A percentile compares a stretch with the other conserved stretches of the same genome.
phyloP scores from a whole-genome alignment of 2,113 vertebrate genomes.

The Tachysurus fulvidraco region DNA sequence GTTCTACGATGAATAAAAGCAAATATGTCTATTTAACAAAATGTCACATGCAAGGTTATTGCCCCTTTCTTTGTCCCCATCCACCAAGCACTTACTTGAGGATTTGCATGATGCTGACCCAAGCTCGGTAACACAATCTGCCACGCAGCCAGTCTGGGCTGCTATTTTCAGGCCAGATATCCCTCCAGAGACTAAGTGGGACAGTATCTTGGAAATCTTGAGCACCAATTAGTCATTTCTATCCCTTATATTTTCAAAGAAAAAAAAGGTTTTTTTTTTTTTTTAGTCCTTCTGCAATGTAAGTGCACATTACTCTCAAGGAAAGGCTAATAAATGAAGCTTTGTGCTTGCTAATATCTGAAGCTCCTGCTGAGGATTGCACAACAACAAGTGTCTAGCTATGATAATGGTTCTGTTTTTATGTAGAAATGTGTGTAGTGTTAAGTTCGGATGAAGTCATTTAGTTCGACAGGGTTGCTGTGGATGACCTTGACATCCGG shows the following conservation, averaged over 20 bases:
- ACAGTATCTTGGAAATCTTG: constrained; percentile 67
- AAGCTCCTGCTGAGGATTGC: constrained; percentile 34
- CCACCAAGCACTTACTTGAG: constrained; percentile 64
- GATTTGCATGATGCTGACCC: constrained; percentile 75
- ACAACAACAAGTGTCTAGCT: constrained; percentile 26
- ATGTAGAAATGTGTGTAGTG: not conserved
- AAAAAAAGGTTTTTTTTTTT: constrained; percentile 22
- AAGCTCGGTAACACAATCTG: constrained; percentile 75
- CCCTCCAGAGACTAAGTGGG: constrained; percentile 51
- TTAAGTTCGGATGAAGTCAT: not conserved
- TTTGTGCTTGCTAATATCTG: constrained; percentile 30
- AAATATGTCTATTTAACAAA: constrained; percentile 73
- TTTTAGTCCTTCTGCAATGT: constrained; percentile 55
- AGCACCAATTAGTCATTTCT: constrained; percentile 66
- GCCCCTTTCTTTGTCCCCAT: constrained; percentile 49
- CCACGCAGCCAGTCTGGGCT: constrained; percentile 55
- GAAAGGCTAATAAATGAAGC: constrained; percentile 34
- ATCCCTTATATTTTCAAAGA: constrained; percentile 60
- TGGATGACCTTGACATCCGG: constrained; percentile 14
- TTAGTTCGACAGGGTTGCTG: not conserved
- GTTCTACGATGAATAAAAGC: constrained; percentile 64
- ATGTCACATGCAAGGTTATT: constrained; percentile 78
- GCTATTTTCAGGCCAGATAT: constrained; percentile 63
- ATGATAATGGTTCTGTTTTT: not conserved
- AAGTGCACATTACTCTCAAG: constrained; percentile 52